Evolutionary conservation across 2,888 invertebrate species (phyloP).

Genomic region (Drosophila colorata): DNA sequence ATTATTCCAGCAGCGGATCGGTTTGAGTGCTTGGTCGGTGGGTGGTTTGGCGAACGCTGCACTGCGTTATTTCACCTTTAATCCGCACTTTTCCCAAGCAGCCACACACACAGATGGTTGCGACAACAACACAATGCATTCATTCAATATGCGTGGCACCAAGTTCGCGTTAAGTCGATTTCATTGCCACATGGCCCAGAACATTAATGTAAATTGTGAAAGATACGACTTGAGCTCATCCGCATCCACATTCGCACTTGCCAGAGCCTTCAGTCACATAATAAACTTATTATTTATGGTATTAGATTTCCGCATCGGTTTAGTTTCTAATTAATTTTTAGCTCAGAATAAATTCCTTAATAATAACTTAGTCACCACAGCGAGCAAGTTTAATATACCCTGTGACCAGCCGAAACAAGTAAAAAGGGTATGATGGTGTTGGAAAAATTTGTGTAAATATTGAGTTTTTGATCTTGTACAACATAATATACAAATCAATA

Average conservation of each 20-base stretch:
- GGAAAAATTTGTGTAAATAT: too few species aligned
- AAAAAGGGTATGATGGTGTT: too few species aligned
- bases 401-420: too few species aligned
- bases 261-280: constrained; percentile 11
- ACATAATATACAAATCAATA: too few species aligned
- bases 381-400: neutral
- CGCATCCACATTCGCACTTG: constrained; percentile 5
- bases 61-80: constrained; percentile 77
- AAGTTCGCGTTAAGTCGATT: constrained; percentile 52
- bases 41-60: constrained; percentile 14
- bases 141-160: constrained; percentile 62
- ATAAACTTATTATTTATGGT: constrained; percentile 38
- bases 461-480: too few species aligned
- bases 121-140: constrained; percentile 23
- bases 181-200: constrained; percentile 53
- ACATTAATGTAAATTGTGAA: constrained; percentile 8
- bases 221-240: constrained; percentile 9
- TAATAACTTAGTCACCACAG: neutral
- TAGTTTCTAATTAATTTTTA: constrained; percentile 39
- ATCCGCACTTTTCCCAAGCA: constrained; percentile 69
- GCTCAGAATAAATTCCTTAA: neutral
- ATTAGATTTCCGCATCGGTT: constrained; percentile 8
- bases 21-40: constrained; percentile 48
- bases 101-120: constrained; percentile 46
- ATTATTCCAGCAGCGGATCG: constrained; percentile 67